A percentile compares a stretch with the other conserved stretches of the same genome.
These are phyloP conservation scores for Myiotriccus ornatus DNA, from an alignment of 2,797 vertebrate genomes.

Conservation along the genomic window DNA sequence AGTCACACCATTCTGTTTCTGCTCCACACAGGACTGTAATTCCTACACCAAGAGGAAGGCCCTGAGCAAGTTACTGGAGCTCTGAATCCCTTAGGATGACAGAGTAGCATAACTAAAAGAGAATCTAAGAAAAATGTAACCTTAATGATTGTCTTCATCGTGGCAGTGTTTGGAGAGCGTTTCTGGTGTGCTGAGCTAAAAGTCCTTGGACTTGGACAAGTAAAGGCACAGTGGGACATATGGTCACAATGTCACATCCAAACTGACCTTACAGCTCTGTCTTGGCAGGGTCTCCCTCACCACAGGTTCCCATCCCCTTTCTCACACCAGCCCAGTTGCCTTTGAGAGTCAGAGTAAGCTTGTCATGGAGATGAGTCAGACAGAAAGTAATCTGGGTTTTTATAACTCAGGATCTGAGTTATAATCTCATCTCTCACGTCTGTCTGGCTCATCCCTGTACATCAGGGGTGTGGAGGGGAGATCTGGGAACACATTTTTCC, in stretches of 20 bases:
- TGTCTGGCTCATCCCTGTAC: neutral
- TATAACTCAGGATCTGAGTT: neutral
- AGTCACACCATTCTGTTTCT: neutral
- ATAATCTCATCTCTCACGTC: neutral
- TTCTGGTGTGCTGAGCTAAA: neutral
- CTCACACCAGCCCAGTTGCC: neutral
- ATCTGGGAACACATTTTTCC: neutral
- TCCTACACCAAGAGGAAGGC: neutral
- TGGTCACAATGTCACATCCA: neutral
- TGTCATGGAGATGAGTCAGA: neutral
- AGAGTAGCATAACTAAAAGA: neutral
- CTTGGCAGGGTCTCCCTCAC: neutral
- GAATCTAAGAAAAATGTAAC: neutral
- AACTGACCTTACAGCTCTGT: neutral
- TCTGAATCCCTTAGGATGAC: neutral
- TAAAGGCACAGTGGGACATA: neutral
- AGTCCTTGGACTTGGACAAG: fast-evolving
- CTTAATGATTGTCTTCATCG: neutral
- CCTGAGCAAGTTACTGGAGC: neutral
- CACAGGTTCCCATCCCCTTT: neutral
- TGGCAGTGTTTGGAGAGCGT: neutral
- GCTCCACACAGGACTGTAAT: neutral
- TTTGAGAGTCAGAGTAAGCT: neutral
- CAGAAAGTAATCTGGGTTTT: neutral
- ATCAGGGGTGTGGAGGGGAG: neutral